These are phyloP conservation scores for Euborellia annulipes DNA, from an alignment of 1,140 invertebrate species.

Conservation along the genomic window DNA sequence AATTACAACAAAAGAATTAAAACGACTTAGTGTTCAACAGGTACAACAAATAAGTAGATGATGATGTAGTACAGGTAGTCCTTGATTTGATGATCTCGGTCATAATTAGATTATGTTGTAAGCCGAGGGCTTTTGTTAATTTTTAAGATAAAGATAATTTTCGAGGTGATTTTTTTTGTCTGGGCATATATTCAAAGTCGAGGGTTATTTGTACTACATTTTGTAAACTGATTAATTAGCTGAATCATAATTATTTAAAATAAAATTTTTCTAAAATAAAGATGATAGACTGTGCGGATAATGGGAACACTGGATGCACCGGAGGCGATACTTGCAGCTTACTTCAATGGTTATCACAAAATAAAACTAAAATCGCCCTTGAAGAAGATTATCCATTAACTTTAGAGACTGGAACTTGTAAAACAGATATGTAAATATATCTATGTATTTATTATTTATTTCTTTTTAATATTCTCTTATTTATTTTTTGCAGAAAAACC, in stretches of 20 bases:
- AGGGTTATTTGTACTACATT: conserved; percentile 6
- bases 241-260: not conserved
- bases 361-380: conserved; percentile 36
- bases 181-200: too few species aligned
- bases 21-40: conserved; percentile 58
- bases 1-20: conserved; percentile 42
- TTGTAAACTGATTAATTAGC: not conserved
- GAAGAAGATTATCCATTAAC: conserved; percentile 51
- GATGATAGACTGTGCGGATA: conserved; percentile 64
- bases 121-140: too few species aligned
- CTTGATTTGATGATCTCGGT: too few species aligned
- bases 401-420: conserved; percentile 39
- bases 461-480: conserved; percentile 3
- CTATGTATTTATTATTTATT: conserved; percentile 4
- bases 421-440: conserved; percentile 27
- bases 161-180: too few species aligned
- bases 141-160: too few species aligned
- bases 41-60: too few species aligned
- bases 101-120: too few species aligned
- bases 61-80: too few species aligned
- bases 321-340: conserved; percentile 68
- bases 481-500: conserved; percentile 10
- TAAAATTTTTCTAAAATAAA: conserved; percentile 26
- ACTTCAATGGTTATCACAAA: conserved; percentile 49
- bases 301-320: conserved; percentile 56